Conservation (phyloP, 2,113 vertebrate genomes). For the Tenebrosternarchus preto region DNA sequence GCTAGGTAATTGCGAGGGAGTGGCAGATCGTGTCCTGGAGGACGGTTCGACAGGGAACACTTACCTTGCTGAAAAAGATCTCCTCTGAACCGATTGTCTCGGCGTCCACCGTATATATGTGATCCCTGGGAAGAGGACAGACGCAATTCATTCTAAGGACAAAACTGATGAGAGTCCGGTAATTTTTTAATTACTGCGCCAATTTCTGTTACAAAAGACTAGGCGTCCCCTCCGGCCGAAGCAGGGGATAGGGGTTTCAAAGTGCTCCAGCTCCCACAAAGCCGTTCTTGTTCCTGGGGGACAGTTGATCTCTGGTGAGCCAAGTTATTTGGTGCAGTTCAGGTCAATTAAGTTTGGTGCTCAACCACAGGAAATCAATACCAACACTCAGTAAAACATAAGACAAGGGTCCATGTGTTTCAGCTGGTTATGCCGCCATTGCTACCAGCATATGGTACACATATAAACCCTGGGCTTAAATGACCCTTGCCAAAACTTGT, state of each 20-base stretch:
- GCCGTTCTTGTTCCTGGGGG: conserved; percentile 70
- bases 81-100: conserved; percentile 88
- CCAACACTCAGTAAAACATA: conserved; percentile 74
- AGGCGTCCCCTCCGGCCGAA: conserved; percentile 73
- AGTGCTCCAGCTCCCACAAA: conserved; percentile 71
- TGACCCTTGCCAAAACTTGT: conserved; percentile 25
- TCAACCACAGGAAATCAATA: conserved; percentile 78
- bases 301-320: conserved; percentile 63
- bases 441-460: conserved; percentile 30
- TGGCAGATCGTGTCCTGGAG: background rate
- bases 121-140: conserved; percentile 85
- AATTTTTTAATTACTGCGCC: background rate
- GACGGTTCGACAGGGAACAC: conserved; percentile 58
- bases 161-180: background rate
- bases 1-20: conserved; percentile 50
- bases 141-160: background rate
- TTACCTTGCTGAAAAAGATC: conserved; percentile 99
- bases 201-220: conserved; percentile 38
- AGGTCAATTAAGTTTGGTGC: conserved; percentile 79
- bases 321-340: conserved; percentile 78
- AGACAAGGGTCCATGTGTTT: conserved; percentile 69
- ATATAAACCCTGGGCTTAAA: conserved; percentile 60
- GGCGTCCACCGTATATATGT: conserved; percentile 98
- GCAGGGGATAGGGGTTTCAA: conserved; percentile 74
- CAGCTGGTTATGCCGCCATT: conserved; percentile 34